Evolutionary conservation across 2,797 vertebrate genomes (phyloP), one percentile per base, ranked within the genome.

Genomic region (Pangasius krempfi): DNA sequence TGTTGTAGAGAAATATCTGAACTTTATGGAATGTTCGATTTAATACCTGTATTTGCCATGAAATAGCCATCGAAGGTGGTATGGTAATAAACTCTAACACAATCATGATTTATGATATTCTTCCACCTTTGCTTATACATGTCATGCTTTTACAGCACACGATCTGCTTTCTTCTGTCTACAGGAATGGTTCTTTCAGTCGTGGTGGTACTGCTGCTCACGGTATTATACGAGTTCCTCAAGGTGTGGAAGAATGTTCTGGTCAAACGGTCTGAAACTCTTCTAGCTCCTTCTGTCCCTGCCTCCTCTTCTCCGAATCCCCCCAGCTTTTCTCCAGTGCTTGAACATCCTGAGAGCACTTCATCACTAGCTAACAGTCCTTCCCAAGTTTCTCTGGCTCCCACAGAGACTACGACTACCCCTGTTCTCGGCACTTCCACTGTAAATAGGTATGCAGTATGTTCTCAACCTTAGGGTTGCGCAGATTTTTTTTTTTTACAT

Each of bases 181-280:
- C 95, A 99, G 98, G 98, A 50, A 97, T 99, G 96, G 93, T 90
- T 18, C 90, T 98, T 62, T 98, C 98, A 0, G 97, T 98, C 89
- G 20, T 97, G 4, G 94, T 99, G 82, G 95, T 99, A 87, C 89
- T 98, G 78, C 93, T 99, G 87, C 91, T 99, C 5, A 96, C 98
- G 0, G 90, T 98, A 72, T 84, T 98, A 33, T 99, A 98, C 0
- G 98, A 99, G 94, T 64, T 96, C 7, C 93, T 98, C 76, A 99
- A 99, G 93, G 96, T 98, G 73, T 97, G 95, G 94, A 97, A 97
- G 92, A 92, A 94, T 0, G 94, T 94, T 93, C 91, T 99, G 89
- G 93, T 94, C 50, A 91, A 84, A 2, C 76, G 73, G 64, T 93
- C 92, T 0, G 85, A 93, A 83, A 72, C 81, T 79, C 93, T 79